Evolutionary conservation across 2,797 vertebrate genomes (phyloP).

Genomic region (Centroberyx gerrardi): DNA sequence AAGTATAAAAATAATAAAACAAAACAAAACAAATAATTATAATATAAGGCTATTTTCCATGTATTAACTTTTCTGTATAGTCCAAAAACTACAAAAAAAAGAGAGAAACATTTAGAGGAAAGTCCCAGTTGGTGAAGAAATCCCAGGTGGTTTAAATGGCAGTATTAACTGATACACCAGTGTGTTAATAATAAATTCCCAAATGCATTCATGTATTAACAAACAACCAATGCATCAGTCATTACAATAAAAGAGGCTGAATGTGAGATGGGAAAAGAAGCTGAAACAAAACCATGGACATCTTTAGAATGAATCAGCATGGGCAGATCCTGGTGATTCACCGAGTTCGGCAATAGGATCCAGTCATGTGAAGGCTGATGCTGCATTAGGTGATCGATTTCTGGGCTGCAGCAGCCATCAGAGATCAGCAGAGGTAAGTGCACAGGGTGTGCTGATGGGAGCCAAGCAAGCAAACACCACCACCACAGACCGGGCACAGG

Average conservation of each 20-base stretch:
- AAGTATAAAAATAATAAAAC: not conserved
- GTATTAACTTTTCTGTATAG: not conserved
- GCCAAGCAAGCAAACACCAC: slow-evolving; percentile 14
- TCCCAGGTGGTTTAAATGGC: not conserved
- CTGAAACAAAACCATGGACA: slow-evolving; percentile 37
- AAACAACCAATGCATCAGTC: slow-evolving; percentile 24
- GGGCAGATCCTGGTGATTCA: slow-evolving; percentile 62
- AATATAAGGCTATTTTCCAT: too few relatives aligned
- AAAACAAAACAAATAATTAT: not conserved
- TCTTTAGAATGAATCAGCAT: slow-evolving; percentile 62
- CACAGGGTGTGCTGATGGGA: slow-evolving; percentile 54
- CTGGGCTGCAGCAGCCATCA: slow-evolving; percentile 26
- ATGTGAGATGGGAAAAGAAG: not conserved
- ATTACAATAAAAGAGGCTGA: slow-evolving; percentile 11
- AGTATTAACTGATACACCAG: slow-evolving; percentile 17
- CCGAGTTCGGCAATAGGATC: slow-evolving; percentile 40
- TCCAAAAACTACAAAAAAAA: not conserved
- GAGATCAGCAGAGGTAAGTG: slow-evolving; percentile 49
- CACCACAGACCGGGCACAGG: not conserved
- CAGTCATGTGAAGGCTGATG: slow-evolving; percentile 60
- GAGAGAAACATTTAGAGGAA: not conserved
- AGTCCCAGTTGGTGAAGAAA: not conserved
- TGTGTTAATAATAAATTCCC: slow-evolving; percentile 15
- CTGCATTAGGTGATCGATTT: slow-evolving; percentile 35
- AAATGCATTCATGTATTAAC: not conserved